Evolutionary conservation across 2,888 invertebrate genomes (phyloP).

Genomic region (Panorpa germanica): DNA sequence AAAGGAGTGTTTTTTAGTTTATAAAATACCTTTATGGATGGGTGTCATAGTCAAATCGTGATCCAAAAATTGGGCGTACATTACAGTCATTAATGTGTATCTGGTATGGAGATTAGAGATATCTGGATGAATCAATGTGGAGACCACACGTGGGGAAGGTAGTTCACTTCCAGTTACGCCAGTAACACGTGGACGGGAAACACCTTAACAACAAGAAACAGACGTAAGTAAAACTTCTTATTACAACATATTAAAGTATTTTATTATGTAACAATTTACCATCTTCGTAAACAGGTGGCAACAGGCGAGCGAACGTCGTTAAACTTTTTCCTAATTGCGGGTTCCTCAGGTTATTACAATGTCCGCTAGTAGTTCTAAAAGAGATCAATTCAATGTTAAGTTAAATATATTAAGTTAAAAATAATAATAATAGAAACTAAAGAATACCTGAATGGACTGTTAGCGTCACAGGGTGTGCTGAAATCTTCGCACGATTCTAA

Average conservation of each 20-base stretch:
- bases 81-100: slow-evolving; percentile 87
- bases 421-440: no score
- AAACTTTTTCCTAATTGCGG: slow-evolving; percentile 68
- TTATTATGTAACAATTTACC: slow-evolving; percentile 29
- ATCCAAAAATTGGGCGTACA: slow-evolving; percentile 85
- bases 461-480: slow-evolving; percentile 48
- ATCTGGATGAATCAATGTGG: slow-evolving; percentile 78
- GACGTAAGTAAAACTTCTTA: slow-evolving; percentile 9
- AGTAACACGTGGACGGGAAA: slow-evolving; percentile 57
- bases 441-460: slow-evolving; percentile 37
- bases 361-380: slow-evolving; percentile 52
- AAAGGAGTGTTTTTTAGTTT: no score
- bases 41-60: slow-evolving; percentile 92
- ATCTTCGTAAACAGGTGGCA: slow-evolving; percentile 78
- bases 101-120: slow-evolving; percentile 75
- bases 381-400: slow-evolving; percentile 14
- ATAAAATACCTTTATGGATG: slow-evolving; percentile 51
- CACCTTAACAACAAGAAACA: slow-evolving; percentile 26
- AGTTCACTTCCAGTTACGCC: slow-evolving; percentile 57
- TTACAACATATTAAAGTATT: slow-evolving; percentile 3
- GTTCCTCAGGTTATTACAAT: slow-evolving; percentile 74
- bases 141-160: slow-evolving; percentile 73
- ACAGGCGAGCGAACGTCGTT: slow-evolving; percentile 64
- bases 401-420: background rate
- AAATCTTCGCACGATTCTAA: slow-evolving; percentile 55